Base-by-base conservation (phyloP, 1,140 invertebrate species). In the Drosophila nigrodunni region DNA sequence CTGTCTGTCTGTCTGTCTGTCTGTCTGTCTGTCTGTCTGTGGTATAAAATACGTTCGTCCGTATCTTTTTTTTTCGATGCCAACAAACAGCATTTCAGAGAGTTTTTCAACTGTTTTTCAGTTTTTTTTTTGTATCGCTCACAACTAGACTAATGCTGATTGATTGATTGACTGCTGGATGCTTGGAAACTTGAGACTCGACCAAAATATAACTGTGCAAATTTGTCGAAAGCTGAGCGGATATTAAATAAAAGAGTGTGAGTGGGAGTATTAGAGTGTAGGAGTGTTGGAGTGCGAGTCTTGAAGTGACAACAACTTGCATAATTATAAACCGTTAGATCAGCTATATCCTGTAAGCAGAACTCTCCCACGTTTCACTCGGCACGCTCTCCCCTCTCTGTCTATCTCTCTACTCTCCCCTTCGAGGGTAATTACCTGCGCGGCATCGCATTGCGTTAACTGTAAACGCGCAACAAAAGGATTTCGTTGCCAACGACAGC, bases 401-500 rank as follows among this genome's bases (percentile, higher is more conserved):
- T n/a, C 39, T 52, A 30, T 15, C 39, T 64, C 15, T 15, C 39
- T 52, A 30, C 25, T 3, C 25, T 30, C 25, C 62, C 34, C 39
- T 11, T 43, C 21, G 39, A 58, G 60, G 64, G 66, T 82, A 86
- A 86, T 86, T 86, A 81, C 69, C 77, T 58, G 46, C 44, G 61
- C 50, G 34, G 61, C 50, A 21, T 58, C 49, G 73, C 60, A 58
- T 43, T 60, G 70, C 79, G 69, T 41, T 89, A 89, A 89, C 85
- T 78, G 85, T 89, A 89, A 89, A 89, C 49, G 79, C 66, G 67
- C 62, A 80, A 89, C 80, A 89, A 87, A 87, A 89, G 85, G 85
- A 89, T 89, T 81, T 85, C 80, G 71, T 78, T 89, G 25, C 18
- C 30, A 15, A 60, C 58, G 78, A 61, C 25, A 37, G 50, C 44